Conservation (phyloP, 2,113 vertebrate genomes). For the Stomatorhinus ivindoensis region DNA sequence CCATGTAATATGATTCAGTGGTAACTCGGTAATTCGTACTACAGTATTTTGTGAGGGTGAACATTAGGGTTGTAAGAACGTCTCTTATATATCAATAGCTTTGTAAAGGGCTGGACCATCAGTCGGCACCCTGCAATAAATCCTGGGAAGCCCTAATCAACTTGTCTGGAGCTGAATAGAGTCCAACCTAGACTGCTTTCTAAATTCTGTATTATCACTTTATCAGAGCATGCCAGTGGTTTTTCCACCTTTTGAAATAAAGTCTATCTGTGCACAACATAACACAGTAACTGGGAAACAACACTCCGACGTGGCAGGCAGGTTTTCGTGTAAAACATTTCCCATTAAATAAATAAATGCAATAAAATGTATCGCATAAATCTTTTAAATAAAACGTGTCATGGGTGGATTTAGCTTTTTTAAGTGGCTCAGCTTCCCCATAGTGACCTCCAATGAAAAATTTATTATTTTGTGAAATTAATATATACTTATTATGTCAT, state of each 20-base stretch:
- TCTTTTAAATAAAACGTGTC: not conserved
- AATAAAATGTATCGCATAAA: not conserved
- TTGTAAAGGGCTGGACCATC: not conserved
- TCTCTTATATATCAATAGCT: not conserved
- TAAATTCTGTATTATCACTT: not conserved
- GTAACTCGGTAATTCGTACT: not conserved
- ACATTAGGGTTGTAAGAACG: not conserved
- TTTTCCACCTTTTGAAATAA: not conserved
- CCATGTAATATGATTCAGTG: not conserved
- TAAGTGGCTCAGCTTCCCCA: not conserved
- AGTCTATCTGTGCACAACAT: not conserved
- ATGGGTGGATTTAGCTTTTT: not conserved
- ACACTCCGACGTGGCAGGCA: not conserved
- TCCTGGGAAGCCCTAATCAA: not conserved
- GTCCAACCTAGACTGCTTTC: not conserved
- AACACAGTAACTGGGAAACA: not conserved
- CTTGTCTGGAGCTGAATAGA: not conserved
- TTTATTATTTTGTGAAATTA: not conserved
- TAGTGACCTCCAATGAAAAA: not conserved
- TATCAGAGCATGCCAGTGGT: not conserved
- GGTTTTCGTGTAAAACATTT: not conserved
- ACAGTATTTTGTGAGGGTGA: not conserved
- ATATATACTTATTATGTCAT: not conserved
- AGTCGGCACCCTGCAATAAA: not conserved
- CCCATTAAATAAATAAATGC: not conserved